Base-by-base conservation (phyloP, 2,888 invertebrate genomes). In the Macrosoma leucophasiata region DNA sequence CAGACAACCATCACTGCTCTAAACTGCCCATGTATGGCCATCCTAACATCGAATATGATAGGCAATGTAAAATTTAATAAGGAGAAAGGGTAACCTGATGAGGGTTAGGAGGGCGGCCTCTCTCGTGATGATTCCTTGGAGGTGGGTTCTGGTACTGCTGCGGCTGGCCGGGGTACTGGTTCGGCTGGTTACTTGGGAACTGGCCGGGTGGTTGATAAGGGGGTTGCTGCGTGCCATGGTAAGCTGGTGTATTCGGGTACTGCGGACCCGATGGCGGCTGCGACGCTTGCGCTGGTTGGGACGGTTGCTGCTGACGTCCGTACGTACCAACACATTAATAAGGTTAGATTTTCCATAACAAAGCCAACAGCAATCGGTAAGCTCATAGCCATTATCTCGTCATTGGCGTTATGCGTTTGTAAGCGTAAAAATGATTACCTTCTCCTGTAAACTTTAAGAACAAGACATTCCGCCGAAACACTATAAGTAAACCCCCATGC, bases 311-410 rank as follows among this genome's bases (percentile, higher is more conserved):
- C 84, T 84, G 82, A 82, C 84, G 84, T 84, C 84, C 84, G 82
- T 84, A 84, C 84, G 84, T 73, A 84, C 82, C 84, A 84, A 84
- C 79, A 84, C 84, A 84, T 84, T 84, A 84, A 82, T 82, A 81
- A 84, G 84, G 84, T 84, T 84, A 84, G 84, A 82, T 84, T 84
- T 82, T 84, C 82, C 79, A 75, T 81, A 65, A 73, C 56, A 62
- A 79, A 79, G 75, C 79, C 69, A 73, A 69, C 65, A 84, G 82
- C 82, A 82, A 84, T 67, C 59, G 56, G 58, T 58, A 61, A 81
- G 81, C 77, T 69, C 59, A 69, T 75, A 82, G 82, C 81, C 75
- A 56, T 19, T 27, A 59, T 57, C 51, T 58, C 62, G 55, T 58
- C 62, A 48, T 66, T 71, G 76, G 72, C 75, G 56, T 63, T 75